Conservation (phyloP, 2,113 vertebrate species). For the Hyaena hyaena region DNA sequence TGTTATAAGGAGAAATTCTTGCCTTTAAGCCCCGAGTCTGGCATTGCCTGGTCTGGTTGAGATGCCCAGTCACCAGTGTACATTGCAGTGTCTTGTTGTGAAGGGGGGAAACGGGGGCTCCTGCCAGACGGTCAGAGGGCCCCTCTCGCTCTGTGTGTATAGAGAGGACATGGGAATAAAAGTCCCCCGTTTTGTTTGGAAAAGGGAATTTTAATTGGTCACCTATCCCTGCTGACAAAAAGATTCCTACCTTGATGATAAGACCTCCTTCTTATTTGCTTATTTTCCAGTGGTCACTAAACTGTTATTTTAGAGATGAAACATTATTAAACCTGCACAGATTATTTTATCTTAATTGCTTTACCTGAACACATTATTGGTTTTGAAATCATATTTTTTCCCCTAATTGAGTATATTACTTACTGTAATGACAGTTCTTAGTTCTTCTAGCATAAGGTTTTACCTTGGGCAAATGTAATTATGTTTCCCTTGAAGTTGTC, state of each 20-base stretch:
- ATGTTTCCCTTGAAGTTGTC: conserved; percentile 13
- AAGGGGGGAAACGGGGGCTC: background rate
- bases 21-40: background rate
- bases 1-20: background rate
- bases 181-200: background rate
- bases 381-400: conserved; percentile 3
- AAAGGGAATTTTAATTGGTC: conserved; percentile 36
- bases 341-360: conserved; percentile 48
- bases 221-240: background rate
- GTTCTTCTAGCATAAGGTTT: conserved; percentile 49
- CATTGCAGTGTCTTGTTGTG: background rate
- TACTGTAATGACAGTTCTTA: background rate
- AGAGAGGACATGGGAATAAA: background rate
- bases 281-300: conserved; percentile 8
- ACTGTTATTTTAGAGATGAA: conserved; percentile 5
- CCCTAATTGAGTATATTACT: background rate
- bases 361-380: background rate
- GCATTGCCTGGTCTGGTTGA: background rate
- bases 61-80: background rate
- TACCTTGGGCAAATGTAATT: conserved; percentile 48
- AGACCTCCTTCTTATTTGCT: background rate
- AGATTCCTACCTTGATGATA: background rate
- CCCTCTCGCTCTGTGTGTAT: background rate
- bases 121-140: background rate
- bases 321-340: background rate